Evolutionary conservation across 2,888 invertebrate species (phyloP), one percentile per base, ranked within the genome.

Genomic region (Drosophila mimica): DNA sequence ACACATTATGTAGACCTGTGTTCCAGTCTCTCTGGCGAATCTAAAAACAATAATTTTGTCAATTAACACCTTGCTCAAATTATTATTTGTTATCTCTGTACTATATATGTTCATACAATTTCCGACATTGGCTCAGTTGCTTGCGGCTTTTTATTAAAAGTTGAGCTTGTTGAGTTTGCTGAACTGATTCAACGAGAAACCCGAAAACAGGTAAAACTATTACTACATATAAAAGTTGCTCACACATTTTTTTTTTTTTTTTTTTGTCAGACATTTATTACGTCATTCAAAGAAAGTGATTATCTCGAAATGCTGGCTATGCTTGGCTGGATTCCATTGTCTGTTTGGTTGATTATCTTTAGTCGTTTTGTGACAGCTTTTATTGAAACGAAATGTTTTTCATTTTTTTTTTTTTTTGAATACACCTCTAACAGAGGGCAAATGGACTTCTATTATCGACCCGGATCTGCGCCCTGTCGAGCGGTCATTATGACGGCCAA

Each of bases 401-500:
- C 11, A 15, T 43, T 9, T 43, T 52, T 40, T 30, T 34, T 15
- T 46, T 46, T 30, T 57, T 65, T 62, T 52, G 30, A 48, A 53
- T 31, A 46, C 2, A 30, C 34, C 15, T 13, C 8, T 56, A 30
- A 67, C 5, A 88, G 95, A 88, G 11, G 20, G 11, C 43, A 57
- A 57, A 95, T 84, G 72, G 71, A 96, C 92, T 94, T 96, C 63
- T 96, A 96, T 92, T 95, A 95, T 89, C 89, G 94, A 67, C 94
- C 94, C 34, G 95, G 94, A 89, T 96, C 96, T 75, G 93, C 95
- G 0, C 96, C 96, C 56, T 96, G 96, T 92, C 94, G 96, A 43
- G 92, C 95, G 2, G 95, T 96, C 15, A 92, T 95, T 46, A 93
- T 96, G 85, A 93, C 94, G 0, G 96, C 96, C 28, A 95, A 95